These are phyloP conservation scores for Eumeta japonica DNA, from an alignment of 1,140 invertebrate genomes.

Conservation along the genomic window DNA sequence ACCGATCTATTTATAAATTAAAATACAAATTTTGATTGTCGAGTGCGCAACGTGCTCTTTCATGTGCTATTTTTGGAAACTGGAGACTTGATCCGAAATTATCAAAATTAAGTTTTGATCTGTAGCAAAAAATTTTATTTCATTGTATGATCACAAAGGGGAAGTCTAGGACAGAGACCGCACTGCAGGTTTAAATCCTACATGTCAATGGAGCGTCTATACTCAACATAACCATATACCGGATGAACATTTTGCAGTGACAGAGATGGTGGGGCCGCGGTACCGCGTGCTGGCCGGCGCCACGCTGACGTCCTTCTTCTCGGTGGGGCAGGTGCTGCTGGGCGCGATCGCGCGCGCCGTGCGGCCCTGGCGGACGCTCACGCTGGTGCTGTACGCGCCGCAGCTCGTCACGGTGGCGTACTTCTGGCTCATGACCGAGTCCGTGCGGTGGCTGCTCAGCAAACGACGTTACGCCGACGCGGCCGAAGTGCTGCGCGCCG, in stretches of 20 bases:
- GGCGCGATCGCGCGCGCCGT: constrained; percentile 69
- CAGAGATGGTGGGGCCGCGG: constrained; percentile 74
- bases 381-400: constrained; percentile 68
- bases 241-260: constrained; percentile 57
- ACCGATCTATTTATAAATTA: too few species aligned
- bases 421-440: constrained; percentile 66
- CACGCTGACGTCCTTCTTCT: constrained; percentile 68
- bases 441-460: constrained; percentile 75
- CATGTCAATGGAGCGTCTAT: too few species aligned
- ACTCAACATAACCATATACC: too few species aligned
- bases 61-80: too few species aligned
- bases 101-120: too few species aligned
- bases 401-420: constrained; percentile 66
- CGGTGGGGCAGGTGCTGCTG: constrained; percentile 69
- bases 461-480: constrained; percentile 62
- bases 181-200: too few species aligned
- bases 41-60: too few species aligned
- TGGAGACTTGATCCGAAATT: too few species aligned
- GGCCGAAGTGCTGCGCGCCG: constrained; percentile 60
- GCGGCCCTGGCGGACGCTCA: constrained; percentile 69
- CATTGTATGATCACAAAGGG: too few species aligned
- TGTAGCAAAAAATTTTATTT: too few species aligned
- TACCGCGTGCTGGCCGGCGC: constrained; percentile 72
- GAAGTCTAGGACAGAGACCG: too few species aligned
- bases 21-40: too few species aligned